Base-by-base conservation (phyloP, 2,113 vertebrate genomes). In the Microcebus jonahi region DNA sequence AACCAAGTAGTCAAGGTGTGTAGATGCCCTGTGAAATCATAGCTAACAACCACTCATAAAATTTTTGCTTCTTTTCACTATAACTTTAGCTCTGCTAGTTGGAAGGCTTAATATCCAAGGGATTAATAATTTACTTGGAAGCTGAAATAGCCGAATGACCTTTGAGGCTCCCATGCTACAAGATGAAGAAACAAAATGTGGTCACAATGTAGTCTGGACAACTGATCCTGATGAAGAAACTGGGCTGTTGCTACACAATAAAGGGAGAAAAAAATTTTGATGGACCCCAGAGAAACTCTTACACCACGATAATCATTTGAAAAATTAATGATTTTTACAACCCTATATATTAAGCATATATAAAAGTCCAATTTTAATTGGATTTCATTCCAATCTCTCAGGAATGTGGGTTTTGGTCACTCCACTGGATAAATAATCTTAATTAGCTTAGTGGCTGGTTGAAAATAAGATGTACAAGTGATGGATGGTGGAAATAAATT, bases 61-160 rank as follows among this genome's bases (percentile, higher is more conserved):
- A 79, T 34, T 55, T 90, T 68, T 94, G 14, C 65, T 89, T 92
- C 73, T 2, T 14, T 89, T 94, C 15, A n/a, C n/a, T 59, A 23
- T 55, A 94, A 87, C 36, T 96, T 68, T 79, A 90, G 39, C 29
- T 83, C 23, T 34, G 27, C 61, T 77, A 48, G 18, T 65, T 57
- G 92, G 3, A 10, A 93, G 81, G 29, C n/a, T 68, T 80, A 82
- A 59, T 59, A 94, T 45, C 1, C 10, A 79, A 57, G 1, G 53
- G 34, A 90, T 87, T 70, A 55, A 39, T 36, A 80, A 79, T 87
- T 90, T 87, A 82, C 29, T 42, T 90, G 31, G 85, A 96, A 90
- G 48, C 8, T 93, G 25, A 76, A 94, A 93, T 8, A 94, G 25
- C 7, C 36, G 84, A 9, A 83, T 42, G 20, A 11, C 15, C 23